Conservation (phyloP, 2,888 invertebrate genomes). For the Drosophila borborema region DNA sequence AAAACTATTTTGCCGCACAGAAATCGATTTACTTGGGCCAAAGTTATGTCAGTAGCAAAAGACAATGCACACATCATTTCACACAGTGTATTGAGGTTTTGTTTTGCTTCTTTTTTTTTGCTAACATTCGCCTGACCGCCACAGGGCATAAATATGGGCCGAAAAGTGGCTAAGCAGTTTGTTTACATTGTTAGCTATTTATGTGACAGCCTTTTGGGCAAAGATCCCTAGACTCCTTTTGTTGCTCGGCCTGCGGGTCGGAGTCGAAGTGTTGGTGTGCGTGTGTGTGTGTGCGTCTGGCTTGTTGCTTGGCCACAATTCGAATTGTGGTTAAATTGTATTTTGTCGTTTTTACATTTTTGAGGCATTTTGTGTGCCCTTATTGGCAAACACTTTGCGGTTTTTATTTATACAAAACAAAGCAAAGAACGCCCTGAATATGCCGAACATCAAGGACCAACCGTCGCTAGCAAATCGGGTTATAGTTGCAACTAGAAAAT, state of each 20-base stretch:
- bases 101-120: neutral
- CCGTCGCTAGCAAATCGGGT: conserved; percentile 56
- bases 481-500: conserved; percentile 49
- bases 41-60: neutral
- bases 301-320: conserved; percentile 59
- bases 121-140: neutral
- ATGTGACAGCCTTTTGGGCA: conserved; percentile 32
- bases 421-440: neutral
- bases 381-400: conserved; percentile 70
- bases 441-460: conserved; percentile 9
- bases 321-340: conserved; percentile 68
- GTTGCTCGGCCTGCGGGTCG: conserved; percentile 3
- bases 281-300: conserved; percentile 9
- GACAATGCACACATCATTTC: conserved; percentile 1
- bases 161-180: conserved; percentile 57
- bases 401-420: conserved; percentile 49
- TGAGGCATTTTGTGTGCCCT: conserved; percentile 38
- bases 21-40: neutral
- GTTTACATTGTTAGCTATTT: conserved; percentile 63
- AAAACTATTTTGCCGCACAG: too few species aligned
- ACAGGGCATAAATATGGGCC: conserved; percentile 27
- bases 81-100: conserved; percentile 6
- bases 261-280: neutral
- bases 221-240: conserved; percentile 24
- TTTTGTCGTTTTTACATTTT: conserved; percentile 55